Conservation (phyloP, 2,797 vertebrate species). For the Lagocephalus sceleratus region DNA sequence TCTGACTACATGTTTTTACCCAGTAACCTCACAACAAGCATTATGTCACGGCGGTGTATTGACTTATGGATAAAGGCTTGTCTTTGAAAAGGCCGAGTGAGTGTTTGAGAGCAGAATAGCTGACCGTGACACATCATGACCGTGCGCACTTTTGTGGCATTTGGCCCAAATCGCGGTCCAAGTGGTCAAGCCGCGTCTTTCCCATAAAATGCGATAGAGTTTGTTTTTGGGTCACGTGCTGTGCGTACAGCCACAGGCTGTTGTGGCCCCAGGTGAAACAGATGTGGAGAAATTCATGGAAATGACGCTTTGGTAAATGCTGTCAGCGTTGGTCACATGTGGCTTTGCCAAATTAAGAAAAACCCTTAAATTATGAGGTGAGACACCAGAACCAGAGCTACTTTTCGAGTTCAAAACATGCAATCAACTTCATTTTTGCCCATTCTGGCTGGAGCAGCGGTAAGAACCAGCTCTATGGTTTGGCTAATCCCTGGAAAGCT, state of each 20-base stretch:
- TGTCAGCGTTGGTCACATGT: conserved; percentile 8
- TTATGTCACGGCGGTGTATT: conserved; percentile 54
- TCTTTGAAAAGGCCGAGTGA: conserved; percentile 46
- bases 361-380: too few relatives aligned
- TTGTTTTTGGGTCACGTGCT: conserved; percentile 17
- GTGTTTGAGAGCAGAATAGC: conserved; percentile 46
- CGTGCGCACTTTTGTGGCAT: conserved; percentile 44
- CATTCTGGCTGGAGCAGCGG: conserved; percentile 23
- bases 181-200: conserved; percentile 10
- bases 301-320: neutral
- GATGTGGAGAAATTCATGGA: conserved; percentile 5
- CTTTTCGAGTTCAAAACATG: too few relatives aligned
- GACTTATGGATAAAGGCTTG: conserved; percentile 50
- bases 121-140: conserved; percentile 52
- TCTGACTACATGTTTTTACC: conserved; percentile 39
- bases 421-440: conserved; percentile 14
- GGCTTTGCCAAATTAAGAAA: conserved; percentile 15
- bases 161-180: conserved; percentile 42
- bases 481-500: conserved; percentile 47
- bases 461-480: conserved; percentile 47
- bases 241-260: neutral
- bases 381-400: too few relatives aligned
- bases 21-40: conserved; percentile 45
- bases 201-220: conserved; percentile 20
- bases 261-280: conserved; percentile 11